Evolutionary conservation across 1,140 invertebrate genomes (phyloP), one percentile per base, ranked within the genome.

Genomic region (Drosophila kohkoa): DNA sequence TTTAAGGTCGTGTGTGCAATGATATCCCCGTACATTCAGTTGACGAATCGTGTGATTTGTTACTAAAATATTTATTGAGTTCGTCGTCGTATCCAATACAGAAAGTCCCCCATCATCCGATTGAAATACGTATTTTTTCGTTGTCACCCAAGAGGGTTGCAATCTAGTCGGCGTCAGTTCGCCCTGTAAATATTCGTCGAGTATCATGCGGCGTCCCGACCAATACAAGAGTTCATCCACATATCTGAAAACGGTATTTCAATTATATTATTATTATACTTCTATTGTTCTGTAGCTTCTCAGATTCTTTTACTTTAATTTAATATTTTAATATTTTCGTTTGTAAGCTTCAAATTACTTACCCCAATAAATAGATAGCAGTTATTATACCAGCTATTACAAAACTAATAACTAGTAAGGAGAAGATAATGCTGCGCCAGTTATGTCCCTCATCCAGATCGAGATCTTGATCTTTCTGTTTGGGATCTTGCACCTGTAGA

Each of bases 201-300:
- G 93, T 60, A 95, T 95, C 95, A 97, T 96, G 60, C 96, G 95
- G 72, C 95, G 94, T 66, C 96, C 96, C 77, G 96, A 96, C 96
- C 96, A 97, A 92, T 97, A 97, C 51, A 97, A 93, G 75, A 97
- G 94, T 92, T 97, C 96, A 93, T 97, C 96, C 81, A 97, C 96
- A 94, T 97, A 97, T 82, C 95, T 95, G 82, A 54, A 65, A 75
- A 51, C 64, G n/a, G 1, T 2, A 75, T 43, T 67, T 13, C 1
- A 32, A 51, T 2, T 52, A 49, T n/a, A 65, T 38, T 13, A n/a
- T 25, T 32, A 10, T 38, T 1, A 51, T 6, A 20, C 20, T 20
- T 20, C 3, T 20, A 20, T 20, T 20, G 20, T 3, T 20, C 2
- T 20, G 20, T 3, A 20, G 16, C 3, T 25, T 25, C 20, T 25